Conservation (phyloP, 1,140 invertebrate species). For the Penaeus vannamei region DNA sequence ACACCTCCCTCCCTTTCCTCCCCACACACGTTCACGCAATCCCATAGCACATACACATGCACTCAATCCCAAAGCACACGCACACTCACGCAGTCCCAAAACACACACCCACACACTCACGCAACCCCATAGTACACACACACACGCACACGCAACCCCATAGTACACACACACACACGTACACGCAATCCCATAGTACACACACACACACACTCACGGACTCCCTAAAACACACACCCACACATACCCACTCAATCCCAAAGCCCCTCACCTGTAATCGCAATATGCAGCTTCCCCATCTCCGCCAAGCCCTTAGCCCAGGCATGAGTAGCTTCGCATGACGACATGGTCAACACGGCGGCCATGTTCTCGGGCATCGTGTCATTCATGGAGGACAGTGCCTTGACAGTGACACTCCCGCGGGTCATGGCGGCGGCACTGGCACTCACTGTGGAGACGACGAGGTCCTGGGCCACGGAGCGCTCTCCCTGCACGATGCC, state of each 20-base stretch:
- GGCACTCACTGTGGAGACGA: slow-evolving; percentile 19
- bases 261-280: slow-evolving; percentile 75
- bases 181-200: no score
- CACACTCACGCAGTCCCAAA: no score
- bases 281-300: slow-evolving; percentile 74
- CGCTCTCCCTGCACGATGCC: slow-evolving; percentile 35
- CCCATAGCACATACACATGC: no score
- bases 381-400: slow-evolving; percentile 31
- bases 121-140: no score
- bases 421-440: background rate
- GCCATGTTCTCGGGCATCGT: slow-evolving; percentile 43
- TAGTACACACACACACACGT: no score
- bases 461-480: slow-evolving; percentile 5
- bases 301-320: background rate
- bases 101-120: no score
- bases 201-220: no score
- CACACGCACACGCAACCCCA: no score
- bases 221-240: no score
- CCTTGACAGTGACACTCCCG: slow-evolving; percentile 29
- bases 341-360: slow-evolving; percentile 43
- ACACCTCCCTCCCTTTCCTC: background rate
- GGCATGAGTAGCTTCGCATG: slow-evolving; percentile 38
- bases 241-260: background rate
- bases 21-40: background rate
- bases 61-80: no score